Base-by-base conservation (phyloP, 2,888 invertebrate genomes). In the Acrocyrtus sp. region DNA sequence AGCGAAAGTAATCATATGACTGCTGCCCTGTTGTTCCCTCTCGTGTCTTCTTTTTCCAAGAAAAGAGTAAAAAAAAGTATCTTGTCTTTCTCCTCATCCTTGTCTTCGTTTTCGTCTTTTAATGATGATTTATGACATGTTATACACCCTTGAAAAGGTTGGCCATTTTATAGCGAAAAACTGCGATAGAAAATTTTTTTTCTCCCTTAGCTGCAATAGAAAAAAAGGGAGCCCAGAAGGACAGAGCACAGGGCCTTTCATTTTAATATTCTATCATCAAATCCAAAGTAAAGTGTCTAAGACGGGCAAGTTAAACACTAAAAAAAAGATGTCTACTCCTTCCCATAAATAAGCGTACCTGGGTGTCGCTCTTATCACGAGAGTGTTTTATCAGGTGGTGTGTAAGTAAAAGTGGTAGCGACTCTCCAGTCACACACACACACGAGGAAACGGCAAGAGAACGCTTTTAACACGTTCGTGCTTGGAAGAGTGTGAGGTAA, bases 61-160 rank as follows among this genome's bases (percentile, higher is more conserved):
- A 50, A 50, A 15, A 54, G 39, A 22, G 29, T 2, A 54, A 19
- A 48, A 21, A 34, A 12, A 26, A 57, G 15, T 27, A 10, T 29
- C 22, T 45, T 21, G 21, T 17, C 60, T 27, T 60, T 17, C 48
- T 10, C 21, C 3, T 48, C n/a, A 12, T 41, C 6, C 26, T 22
- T 15, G 48, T 51, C 27, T 61, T 39, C 10, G 57, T 15, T 15
- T 53, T 50, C 24, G 39, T 27, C n/a, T n/a, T 34, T 34, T 70
- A 70, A 72, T 65, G 58, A 72, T 72, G 72, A 72, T 72, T 72
- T 72, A 72, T 58, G 72, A 72, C 58, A 24, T 69, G 54, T 24
- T 47, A 17, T 45, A 27, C 48, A 60, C 47, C 60, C 60, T 24
- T 26, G 24, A 57, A 57, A 34, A 12, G 12, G 34, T 34, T 34